Percentiles rank a stretch among this genome's conserved stretches.
phyloP scores from a whole-genome alignment of 2,113 vertebrate genomes.

The Notothenia rossii region DNA sequence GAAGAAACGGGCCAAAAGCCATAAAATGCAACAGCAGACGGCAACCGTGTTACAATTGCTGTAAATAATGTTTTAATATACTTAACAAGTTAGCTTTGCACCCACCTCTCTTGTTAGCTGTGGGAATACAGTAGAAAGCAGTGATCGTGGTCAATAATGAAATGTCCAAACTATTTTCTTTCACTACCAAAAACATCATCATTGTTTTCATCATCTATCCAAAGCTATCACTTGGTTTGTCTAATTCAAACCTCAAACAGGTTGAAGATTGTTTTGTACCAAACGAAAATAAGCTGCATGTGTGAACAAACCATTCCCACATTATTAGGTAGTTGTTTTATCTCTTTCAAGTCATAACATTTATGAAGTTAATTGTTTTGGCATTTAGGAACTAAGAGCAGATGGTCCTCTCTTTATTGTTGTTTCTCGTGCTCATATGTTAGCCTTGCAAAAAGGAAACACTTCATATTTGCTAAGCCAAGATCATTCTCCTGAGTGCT shows the following conservation, averaged over 20 bases:
- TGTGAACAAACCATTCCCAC: background rate
- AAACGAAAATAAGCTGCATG: background rate
- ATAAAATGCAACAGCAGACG: background rate
- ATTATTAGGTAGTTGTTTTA: background rate
- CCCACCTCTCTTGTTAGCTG: too few relatives aligned
- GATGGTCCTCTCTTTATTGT: conserved; percentile 16
- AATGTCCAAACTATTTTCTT: background rate
- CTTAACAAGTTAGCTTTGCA: too few relatives aligned
- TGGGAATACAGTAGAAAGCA: background rate
- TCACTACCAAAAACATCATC: background rate
- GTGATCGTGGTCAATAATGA: background rate
- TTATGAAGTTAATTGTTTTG: conserved; percentile 7
- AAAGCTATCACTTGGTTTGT: too few relatives aligned
- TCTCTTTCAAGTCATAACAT: background rate
- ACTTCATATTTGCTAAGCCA: conserved; percentile 12
- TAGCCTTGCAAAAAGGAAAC: background rate
- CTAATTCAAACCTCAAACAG: background rate
- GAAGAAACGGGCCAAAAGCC: background rate
- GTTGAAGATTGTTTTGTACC: background rate
- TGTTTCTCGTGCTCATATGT: conserved; percentile 4
- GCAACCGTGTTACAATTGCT: too few relatives aligned
- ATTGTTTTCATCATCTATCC: background rate
- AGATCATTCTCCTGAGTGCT: background rate
- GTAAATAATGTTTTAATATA: too few relatives aligned
- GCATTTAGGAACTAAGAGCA: conserved; percentile 7